A percentile compares a stretch with the other conserved stretches of the same genome.
These are phyloP conservation scores for Arctopsyche grandis DNA, from an alignment of 1,140 invertebrate genomes.

Conservation along the genomic window DNA sequence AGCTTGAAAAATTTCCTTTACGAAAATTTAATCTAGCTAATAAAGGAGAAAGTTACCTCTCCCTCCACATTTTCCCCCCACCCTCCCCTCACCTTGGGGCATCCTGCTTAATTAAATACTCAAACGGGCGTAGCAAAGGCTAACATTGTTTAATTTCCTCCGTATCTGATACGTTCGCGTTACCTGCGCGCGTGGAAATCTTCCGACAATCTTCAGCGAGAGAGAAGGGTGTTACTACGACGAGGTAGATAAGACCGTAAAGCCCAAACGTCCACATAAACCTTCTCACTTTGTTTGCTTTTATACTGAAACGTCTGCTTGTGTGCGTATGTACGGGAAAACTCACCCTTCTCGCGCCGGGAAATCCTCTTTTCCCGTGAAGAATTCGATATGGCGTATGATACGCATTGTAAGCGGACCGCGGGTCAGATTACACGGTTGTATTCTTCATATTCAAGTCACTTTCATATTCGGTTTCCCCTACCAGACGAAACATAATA, in stretches of 20 bases:
- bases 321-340: too few species aligned
- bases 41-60: not conserved
- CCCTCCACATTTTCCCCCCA: not conserved
- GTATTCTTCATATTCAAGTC: too few species aligned
- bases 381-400: too few species aligned
- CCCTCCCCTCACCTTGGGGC: not conserved
- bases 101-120: constrained; percentile 34
- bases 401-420: too few species aligned
- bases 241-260: not conserved
- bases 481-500: too few species aligned
- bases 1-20: not conserved
- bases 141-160: constrained; percentile 36
- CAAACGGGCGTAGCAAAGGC: constrained; percentile 19
- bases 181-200: constrained; percentile 21
- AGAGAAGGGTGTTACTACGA: not conserved
- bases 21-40: not conserved
- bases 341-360: too few species aligned
- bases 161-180: constrained; percentile 29
- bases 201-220: not conserved
- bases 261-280: constrained; percentile 35
- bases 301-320: not conserved
- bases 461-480: too few species aligned
- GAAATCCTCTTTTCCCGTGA: too few species aligned
- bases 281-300: not conserved
- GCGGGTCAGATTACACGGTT: too few species aligned